Percentiles rank a stretch among this genome's conserved stretches.
These are phyloP conservation scores for Pandion haliaetus DNA, from an alignment of 2,113 vertebrate genomes.

Conservation along the genomic window DNA sequence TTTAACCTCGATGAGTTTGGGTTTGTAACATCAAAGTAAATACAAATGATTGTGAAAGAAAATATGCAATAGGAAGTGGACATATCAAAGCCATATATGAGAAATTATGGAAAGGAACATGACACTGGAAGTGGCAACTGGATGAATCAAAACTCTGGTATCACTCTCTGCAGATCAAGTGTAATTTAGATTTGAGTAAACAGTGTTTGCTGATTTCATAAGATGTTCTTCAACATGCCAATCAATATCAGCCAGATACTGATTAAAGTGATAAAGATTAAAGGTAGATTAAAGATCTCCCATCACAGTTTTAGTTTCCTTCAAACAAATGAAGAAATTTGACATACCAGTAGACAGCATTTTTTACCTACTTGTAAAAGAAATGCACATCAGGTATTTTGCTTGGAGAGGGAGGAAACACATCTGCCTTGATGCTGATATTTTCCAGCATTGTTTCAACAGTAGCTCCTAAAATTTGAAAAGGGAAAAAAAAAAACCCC, in stretches of 20 bases:
- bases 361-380: constrained; percentile 88
- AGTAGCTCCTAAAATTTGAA: constrained; percentile 82
- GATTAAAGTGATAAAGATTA: neutral
- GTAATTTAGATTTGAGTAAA: neutral
- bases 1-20: neutral
- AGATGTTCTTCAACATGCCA: neutral
- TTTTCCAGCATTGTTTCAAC: constrained; percentile 77
- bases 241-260: neutral
- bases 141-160: neutral
- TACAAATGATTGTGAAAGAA: neutral
- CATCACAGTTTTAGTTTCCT: neutral
- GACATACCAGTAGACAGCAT: neutral
- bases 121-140: neutral
- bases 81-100: neutral
- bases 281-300: neutral
- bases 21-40: neutral
- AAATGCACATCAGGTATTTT: constrained; percentile 89
- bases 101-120: neutral
- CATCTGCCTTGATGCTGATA: constrained; percentile 77
- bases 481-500: neutral
- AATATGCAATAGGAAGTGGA: neutral
- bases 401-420: constrained; percentile 75
- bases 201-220: neutral
- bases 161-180: neutral
- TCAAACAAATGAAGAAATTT: neutral